Evolutionary conservation across 2,113 vertebrate species (phyloP).

Genomic region (Grammomys dolichurus): DNA sequence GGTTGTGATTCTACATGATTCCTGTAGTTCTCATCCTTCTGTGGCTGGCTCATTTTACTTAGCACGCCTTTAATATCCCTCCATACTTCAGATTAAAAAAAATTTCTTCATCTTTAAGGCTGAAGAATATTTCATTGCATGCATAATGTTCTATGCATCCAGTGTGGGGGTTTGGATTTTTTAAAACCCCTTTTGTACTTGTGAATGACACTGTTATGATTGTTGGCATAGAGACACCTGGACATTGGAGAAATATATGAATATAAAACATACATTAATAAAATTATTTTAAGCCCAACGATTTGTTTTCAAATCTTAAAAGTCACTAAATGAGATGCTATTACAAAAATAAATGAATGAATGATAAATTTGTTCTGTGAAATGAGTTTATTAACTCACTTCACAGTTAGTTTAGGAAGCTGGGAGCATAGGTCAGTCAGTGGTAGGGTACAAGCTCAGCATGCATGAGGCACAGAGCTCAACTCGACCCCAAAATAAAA

Average conservation of each 20-base stretch:
- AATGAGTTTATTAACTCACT: constrained; percentile 16
- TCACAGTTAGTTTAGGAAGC: background rate
- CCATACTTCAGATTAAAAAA: background rate
- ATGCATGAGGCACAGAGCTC: background rate
- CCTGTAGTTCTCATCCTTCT: background rate
- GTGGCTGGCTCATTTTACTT: background rate
- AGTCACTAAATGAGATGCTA: background rate
- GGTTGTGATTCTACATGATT: background rate
- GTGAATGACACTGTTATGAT: background rate
- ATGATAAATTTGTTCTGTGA: background rate
- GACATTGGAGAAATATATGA: background rate
- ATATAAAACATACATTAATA: background rate
- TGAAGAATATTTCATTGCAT: background rate
- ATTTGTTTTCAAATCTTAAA: background rate
- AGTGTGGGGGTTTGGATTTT: background rate
- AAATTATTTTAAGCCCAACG: background rate
- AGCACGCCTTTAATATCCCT: background rate
- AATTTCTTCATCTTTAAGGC: background rate
- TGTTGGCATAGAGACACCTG: background rate
- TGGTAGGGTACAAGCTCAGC: too few species aligned
- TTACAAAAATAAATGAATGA: background rate
- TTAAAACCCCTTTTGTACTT: background rate
- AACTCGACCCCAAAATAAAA: background rate
- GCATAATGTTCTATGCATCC: background rate
- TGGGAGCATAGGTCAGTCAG: background rate